phyloP scores from a whole-genome alignment of 2,888 invertebrate species.

The Smittia aterrima region DNA sequence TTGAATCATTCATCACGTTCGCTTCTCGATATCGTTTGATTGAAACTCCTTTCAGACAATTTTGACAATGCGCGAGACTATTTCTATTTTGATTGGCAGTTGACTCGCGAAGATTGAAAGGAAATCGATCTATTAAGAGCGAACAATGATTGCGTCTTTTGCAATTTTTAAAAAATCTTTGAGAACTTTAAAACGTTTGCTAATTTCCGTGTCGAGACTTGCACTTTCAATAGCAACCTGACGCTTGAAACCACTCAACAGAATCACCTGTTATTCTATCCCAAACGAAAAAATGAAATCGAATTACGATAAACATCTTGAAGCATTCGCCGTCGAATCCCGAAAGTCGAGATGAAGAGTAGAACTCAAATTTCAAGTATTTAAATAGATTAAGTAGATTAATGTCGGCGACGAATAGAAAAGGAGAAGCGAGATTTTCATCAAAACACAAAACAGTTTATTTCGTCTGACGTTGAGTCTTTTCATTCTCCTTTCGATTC shows the following conservation, averaged over 20 bases:
- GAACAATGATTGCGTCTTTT: not conserved
- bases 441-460: not conserved
- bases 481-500: constrained; percentile 7
- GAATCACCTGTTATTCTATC: too few relatives aligned
- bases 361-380: not conserved
- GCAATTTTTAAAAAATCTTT: not conserved
- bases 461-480: not conserved
- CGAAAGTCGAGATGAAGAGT: not conserved
- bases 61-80: not conserved
- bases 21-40: not conserved
- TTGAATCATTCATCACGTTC: too few relatives aligned
- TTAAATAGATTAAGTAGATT: constrained; percentile 17
- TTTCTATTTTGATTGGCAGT: not conserved
- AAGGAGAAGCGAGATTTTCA: constrained; percentile 8
- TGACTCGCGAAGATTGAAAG: not conserved
- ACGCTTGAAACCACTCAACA: too few relatives aligned
- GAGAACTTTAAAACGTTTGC: too few relatives aligned
- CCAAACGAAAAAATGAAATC: not conserved
- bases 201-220: too few relatives aligned
- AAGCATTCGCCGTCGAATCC: not conserved
- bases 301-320: not conserved
- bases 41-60: not conserved
- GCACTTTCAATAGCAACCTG: not conserved
- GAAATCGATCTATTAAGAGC: too few relatives aligned
- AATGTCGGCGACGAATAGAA: not conserved